phyloP scores from a whole-genome alignment of 2,113 vertebrate species.

The Proteles cristata region DNA sequence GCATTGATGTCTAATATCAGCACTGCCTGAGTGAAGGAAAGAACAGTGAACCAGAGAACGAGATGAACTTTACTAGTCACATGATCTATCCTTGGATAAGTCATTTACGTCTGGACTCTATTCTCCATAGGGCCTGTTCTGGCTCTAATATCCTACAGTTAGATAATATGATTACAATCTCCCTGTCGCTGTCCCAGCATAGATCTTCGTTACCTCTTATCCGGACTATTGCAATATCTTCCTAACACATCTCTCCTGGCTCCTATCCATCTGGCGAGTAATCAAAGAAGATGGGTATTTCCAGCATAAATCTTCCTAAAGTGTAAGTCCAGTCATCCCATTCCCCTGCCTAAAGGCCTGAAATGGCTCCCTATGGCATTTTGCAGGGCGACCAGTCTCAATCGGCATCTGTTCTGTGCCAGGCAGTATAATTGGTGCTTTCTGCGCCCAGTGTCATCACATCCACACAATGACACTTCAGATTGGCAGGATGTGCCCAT shows the following conservation, averaged over 20 bases:
- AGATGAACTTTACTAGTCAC: not conserved
- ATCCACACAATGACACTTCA: not conserved
- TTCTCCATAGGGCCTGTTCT: not conserved
- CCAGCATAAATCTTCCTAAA: not conserved
- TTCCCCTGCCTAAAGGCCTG: not conserved
- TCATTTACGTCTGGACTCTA: not conserved
- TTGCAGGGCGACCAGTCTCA: not conserved
- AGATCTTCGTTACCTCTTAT: not conserved
- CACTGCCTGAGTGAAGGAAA: not conserved
- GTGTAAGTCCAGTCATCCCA: not conserved
- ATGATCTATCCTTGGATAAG: not conserved
- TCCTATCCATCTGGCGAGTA: not conserved
- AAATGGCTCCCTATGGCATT: not conserved
- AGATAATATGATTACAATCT: not conserved
- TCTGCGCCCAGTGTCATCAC: not conserved
- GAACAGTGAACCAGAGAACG: not conserved
- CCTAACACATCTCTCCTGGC: not conserved
- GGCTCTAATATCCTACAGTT: not conserved
- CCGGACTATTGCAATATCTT: not conserved
- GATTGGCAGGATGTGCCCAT: not conserved
- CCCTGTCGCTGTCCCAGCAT: not conserved
- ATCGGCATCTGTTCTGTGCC: not conserved
- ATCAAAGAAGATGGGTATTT: constrained; percentile 8
- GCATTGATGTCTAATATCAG: not conserved
- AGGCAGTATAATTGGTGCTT: not conserved